These are phyloP conservation scores for Lasiurus cinereus DNA, from an alignment of 2,113 vertebrate genomes.

Conservation along the genomic window DNA sequence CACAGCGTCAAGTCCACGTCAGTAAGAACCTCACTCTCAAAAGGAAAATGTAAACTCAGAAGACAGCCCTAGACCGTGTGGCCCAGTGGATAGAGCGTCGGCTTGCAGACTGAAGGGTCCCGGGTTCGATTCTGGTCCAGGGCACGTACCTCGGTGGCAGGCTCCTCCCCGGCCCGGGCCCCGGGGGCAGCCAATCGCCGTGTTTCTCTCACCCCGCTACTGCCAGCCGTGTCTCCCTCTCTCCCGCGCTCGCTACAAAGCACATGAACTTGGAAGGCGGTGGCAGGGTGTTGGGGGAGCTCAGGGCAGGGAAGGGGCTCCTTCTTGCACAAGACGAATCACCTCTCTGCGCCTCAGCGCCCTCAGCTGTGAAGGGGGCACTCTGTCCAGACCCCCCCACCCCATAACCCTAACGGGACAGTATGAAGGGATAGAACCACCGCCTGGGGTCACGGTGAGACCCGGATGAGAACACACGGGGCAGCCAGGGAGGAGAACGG, in stretches of 20 bases:
- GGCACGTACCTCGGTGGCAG: too few species aligned
- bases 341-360: not conserved
- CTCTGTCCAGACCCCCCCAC: not conserved
- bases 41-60: not conserved
- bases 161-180: too few species aligned
- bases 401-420: rapidly evolving
- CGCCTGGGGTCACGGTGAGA: rapidly evolving
- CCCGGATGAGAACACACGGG: not conserved
- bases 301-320: not conserved
- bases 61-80: too few species aligned
- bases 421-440: not conserved
- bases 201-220: too few species aligned
- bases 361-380: not conserved
- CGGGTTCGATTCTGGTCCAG: too few species aligned
- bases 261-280: too few species aligned
- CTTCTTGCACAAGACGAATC: not conserved
- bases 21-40: not conserved
- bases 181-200: too few species aligned
- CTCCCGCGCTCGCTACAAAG: too few species aligned
- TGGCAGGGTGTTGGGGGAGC: rapidly evolving
- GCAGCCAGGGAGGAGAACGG: rapidly evolving
- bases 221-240: too few species aligned
- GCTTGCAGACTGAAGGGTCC: too few species aligned
- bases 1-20: not conserved
- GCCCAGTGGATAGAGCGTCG: too few species aligned